Evolutionary conservation across 2,113 vertebrate species (phyloP).

Genomic region (Ameiurus melas): DNA sequence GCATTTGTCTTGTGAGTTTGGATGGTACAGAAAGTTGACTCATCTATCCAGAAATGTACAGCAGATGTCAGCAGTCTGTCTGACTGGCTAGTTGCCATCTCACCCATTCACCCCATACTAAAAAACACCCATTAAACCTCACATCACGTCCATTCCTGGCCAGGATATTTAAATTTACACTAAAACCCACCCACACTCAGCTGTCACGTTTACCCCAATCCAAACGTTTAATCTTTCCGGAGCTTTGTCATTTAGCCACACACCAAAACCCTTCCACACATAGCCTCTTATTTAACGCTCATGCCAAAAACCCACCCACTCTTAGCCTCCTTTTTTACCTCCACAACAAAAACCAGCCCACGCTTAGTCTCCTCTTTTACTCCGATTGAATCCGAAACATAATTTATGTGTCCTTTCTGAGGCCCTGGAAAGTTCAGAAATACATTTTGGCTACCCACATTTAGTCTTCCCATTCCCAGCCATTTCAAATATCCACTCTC

Average conservation of each 20-base stretch:
- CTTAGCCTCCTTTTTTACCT: neutral
- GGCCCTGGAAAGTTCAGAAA: conserved; percentile 1
- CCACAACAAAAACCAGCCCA: neutral
- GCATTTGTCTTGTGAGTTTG: conserved; percentile 35
- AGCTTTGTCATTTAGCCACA: neutral
- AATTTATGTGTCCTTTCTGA: conserved; percentile 16
- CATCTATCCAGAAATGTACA: neutral
- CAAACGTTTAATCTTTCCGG: neutral
- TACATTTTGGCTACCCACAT: neutral
- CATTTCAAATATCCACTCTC: neutral
- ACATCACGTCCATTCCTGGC: conserved; percentile 2
- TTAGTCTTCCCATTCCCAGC: neutral
- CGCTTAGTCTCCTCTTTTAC: neutral
- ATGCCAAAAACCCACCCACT: neutral
- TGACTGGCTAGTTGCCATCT: conserved; percentile 13
- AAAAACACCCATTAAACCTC: neutral
- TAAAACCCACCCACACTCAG: neutral
- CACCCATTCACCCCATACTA: neutral
- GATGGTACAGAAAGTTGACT: conserved; percentile 18
- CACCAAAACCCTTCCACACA: neutral
- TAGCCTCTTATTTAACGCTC: neutral
- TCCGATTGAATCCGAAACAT: conserved; percentile 13
- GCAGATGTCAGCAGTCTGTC: conserved; percentile 26
- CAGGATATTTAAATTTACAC: conserved; percentile 1
- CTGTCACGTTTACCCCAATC: neutral